A percentile compares a stretch with the other conserved stretches of the same genome.
Conservation (phyloP, 2,797 vertebrate genomes). For the Vireo griseus region DNA sequence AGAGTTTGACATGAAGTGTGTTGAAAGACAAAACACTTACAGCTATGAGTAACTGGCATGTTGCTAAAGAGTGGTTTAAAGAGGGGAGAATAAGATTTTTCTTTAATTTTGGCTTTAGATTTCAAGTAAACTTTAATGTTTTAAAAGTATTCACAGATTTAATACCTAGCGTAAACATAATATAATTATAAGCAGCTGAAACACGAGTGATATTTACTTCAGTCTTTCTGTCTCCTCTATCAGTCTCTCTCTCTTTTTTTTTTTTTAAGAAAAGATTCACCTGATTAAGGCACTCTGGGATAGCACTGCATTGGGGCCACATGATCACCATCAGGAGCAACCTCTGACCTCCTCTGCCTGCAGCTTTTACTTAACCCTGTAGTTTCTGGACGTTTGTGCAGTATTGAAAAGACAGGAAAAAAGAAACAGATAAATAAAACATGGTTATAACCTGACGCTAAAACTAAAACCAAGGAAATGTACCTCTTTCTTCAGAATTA, state of each 20-base stretch:
- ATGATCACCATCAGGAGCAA: slow-evolving; percentile 72
- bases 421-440: slow-evolving; percentile 79
- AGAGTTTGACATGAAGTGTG: slow-evolving; percentile 67
- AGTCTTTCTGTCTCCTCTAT: slow-evolving; percentile 74
- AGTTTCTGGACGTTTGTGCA: slow-evolving; percentile 85
- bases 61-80: slow-evolving; percentile 72
- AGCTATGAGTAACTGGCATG: slow-evolving; percentile 65
- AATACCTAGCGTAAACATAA: slow-evolving; percentile 70
- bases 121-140: slow-evolving; percentile 74
- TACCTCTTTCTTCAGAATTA: slow-evolving; percentile 99
- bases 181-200: slow-evolving; percentile 74
- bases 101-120: slow-evolving; percentile 73
- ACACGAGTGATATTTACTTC: slow-evolving; percentile 75
- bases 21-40: slow-evolving; percentile 67
- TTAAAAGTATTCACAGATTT: slow-evolving; percentile 82
- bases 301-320: slow-evolving; percentile 75
- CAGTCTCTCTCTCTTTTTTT: slow-evolving; percentile 61
- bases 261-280: slow-evolving; percentile 31
- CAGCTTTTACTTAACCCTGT: slow-evolving; percentile 82
- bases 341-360: slow-evolving; percentile 77
- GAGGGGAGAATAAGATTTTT: slow-evolving; percentile 60
- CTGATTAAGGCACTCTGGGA: slow-evolving; percentile 73
- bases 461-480: slow-evolving; percentile 93
- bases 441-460: slow-evolving; percentile 90
- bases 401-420: slow-evolving; percentile 83